These are phyloP conservation scores for Mythimna loreyi DNA, from an alignment of 2,888 invertebrate species.

Conservation along the genomic window DNA sequence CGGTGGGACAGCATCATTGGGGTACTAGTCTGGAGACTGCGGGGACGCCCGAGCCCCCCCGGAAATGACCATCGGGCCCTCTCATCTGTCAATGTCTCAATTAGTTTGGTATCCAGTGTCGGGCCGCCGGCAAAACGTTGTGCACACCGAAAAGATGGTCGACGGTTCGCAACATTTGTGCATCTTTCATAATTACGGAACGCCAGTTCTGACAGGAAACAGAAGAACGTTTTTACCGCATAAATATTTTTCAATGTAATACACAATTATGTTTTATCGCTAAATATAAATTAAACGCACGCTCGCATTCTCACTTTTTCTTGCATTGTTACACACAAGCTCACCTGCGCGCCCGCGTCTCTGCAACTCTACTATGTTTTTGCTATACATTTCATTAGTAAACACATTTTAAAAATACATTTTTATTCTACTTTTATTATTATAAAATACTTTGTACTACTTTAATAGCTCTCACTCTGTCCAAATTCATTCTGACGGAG, in stretches of 20 bases:
- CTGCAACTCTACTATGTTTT: slow-evolving; percentile 49
- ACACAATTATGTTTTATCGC: slow-evolving; percentile 69
- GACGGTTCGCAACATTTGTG: slow-evolving; percentile 29
- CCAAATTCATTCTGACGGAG: background rate
- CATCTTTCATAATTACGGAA: slow-evolving; percentile 55
- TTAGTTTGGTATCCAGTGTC: slow-evolving; percentile 3
- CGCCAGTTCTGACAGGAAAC: slow-evolving; percentile 55
- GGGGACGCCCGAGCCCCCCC: too few species aligned
- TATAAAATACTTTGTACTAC: too few species aligned
- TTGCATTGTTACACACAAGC: slow-evolving; percentile 61
- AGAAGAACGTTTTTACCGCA: slow-evolving; percentile 52
- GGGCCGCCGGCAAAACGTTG: background rate
- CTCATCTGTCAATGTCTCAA: too few species aligned
- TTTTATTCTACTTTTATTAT: too few species aligned
- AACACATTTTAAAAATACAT: slow-evolving; percentile 18
- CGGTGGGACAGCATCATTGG: too few species aligned
- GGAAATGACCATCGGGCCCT: too few species aligned
- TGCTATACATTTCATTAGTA: slow-evolving; percentile 14
- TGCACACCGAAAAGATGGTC: background rate
- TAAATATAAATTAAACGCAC: slow-evolving; percentile 67
- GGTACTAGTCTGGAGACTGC: too few species aligned
- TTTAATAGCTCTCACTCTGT: background rate
- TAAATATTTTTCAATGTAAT: slow-evolving; percentile 64
- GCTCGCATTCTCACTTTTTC: slow-evolving; percentile 63
- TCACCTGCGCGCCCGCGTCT: slow-evolving; percentile 60